These are phyloP conservation scores for Thymelicus lineola DNA, from an alignment of 2,888 invertebrate species.

Conservation along the genomic window DNA sequence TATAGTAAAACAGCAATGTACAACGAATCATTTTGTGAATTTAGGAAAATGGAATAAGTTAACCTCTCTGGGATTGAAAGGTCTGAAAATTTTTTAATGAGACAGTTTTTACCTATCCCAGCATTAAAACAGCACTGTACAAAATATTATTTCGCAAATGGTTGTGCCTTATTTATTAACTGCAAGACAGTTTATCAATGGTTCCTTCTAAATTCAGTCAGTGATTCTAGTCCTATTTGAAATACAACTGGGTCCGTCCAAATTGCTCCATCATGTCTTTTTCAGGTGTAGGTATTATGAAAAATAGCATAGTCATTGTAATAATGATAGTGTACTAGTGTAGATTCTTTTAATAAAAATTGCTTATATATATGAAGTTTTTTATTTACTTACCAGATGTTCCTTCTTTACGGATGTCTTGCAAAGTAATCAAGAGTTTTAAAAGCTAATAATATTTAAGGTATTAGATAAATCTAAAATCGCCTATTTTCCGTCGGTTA, in stretches of 20 bases:
- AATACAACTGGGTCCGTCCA: conserved; percentile 80
- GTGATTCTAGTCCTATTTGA: conserved; percentile 75
- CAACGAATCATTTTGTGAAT: too few species aligned
- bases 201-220: conserved; percentile 68
- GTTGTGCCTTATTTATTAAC: conserved; percentile 76
- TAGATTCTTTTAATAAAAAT: conserved; percentile 39
- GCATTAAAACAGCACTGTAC: conserved; percentile 29
- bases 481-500: too few species aligned
- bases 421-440: too few species aligned
- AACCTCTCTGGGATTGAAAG: not conserved
- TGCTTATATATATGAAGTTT: conserved; percentile 36
- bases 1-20: too few species aligned
- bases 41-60: too few species aligned
- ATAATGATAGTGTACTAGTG: conserved; percentile 21
- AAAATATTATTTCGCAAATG: conserved; percentile 53
- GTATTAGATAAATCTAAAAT: too few species aligned
- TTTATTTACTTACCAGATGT: not conserved
- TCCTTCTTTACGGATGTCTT: not conserved
- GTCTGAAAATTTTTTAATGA: conserved; percentile 12
- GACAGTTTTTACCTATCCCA: not conserved
- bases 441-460: too few species aligned
- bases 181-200: conserved; percentile 56
- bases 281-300: conserved; percentile 52
- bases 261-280: conserved; percentile 69
- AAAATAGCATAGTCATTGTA: conserved; percentile 48